Conservation (phyloP, 2,113 vertebrate species). For the Setophaga coronata region DNA sequence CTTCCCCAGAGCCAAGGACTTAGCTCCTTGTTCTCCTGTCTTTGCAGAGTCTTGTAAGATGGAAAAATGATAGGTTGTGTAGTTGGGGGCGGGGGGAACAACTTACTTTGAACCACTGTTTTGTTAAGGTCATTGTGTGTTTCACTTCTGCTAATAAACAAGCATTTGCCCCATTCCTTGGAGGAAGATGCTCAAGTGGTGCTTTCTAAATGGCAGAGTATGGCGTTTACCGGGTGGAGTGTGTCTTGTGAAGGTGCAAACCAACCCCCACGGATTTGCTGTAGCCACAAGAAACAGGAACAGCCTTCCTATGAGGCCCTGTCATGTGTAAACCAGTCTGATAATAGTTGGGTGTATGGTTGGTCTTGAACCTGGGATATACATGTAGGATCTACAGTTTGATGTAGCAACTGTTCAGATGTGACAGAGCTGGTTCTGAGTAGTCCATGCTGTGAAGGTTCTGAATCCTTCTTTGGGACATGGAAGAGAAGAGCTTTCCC, state of each 20-base stretch:
- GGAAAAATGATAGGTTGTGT: background rate
- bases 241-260: background rate
- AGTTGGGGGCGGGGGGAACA: background rate
- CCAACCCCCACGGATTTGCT: background rate
- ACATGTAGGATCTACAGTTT: background rate
- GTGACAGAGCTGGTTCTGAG: background rate
- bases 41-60: background rate
- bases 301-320: background rate
- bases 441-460: background rate
- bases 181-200: background rate
- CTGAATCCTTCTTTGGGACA: background rate
- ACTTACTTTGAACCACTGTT: accelerated
- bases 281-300: background rate
- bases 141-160: background rate
- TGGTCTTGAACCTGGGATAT: background rate
- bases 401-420: background rate
- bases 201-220: background rate
- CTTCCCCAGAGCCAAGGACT: background rate
- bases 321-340: background rate
- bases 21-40: accelerated
- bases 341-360: background rate
- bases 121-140: background rate
- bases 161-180: accelerated
- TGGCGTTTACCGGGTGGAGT: accelerated
- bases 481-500: background rate